Evolutionary conservation across 2,888 invertebrate species (phyloP).

Genomic region (Drosophila paramelanica): DNA sequence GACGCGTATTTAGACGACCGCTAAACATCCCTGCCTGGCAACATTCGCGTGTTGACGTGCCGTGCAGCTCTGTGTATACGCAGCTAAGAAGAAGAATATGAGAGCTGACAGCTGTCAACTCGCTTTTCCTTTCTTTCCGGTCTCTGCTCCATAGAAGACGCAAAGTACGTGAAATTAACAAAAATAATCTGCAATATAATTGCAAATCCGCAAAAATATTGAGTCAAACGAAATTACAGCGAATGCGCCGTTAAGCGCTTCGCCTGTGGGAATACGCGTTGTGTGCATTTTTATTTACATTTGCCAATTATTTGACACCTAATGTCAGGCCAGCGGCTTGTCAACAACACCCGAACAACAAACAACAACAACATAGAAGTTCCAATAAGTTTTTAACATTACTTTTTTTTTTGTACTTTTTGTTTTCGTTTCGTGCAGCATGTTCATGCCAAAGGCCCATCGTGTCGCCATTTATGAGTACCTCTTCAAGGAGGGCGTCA

Average conservation of each 20-base stretch:
- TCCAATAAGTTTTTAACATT: conserved; percentile 32
- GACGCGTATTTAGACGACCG: background rate
- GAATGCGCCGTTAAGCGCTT: conserved; percentile 10
- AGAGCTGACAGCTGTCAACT: conserved; percentile 68
- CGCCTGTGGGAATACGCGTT: conserved; percentile 30
- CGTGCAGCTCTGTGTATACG: conserved; percentile 44
- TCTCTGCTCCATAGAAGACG: conserved; percentile 82
- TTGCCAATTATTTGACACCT: conserved; percentile 31
- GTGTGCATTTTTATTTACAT: conserved; percentile 42
- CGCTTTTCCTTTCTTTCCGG: conserved; percentile 85
- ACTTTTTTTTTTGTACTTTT: conserved; percentile 42
- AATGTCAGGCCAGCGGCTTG: conserved; percentile 24
- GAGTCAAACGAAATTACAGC: conserved; percentile 25
- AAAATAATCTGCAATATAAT: conserved; percentile 78
- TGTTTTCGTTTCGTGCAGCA: conserved; percentile 87
- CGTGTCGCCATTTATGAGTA: conserved; percentile 98
- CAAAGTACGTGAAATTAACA: conserved; percentile 82
- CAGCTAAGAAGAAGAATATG: conserved; percentile 50
- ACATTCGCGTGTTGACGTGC: conserved; percentile 35
- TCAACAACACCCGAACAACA: conserved; percentile 39
- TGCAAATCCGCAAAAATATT: conserved; percentile 56
- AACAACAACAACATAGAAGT: conserved; percentile 41
- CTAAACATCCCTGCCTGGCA: conserved; percentile 27
- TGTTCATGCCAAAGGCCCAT: conserved; percentile 99
- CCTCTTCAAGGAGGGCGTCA: conserved; percentile 99